Conservation (phyloP, 2,797 vertebrate genomes). For the Artibeus jamaicensis region DNA sequence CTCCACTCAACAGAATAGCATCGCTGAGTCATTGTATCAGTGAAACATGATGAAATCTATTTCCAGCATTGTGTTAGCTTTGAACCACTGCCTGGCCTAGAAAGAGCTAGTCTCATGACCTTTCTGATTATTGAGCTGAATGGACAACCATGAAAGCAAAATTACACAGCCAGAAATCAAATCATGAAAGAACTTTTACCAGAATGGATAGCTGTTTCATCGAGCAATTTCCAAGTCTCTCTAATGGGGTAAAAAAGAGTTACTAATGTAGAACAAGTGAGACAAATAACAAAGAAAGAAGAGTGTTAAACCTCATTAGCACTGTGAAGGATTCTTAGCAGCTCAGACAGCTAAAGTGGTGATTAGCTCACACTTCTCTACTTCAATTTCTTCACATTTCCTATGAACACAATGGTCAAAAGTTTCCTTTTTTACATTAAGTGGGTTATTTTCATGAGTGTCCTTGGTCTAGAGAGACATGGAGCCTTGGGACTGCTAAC, state of each 20-base stretch:
- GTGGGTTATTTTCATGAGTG: slow-evolving; percentile 47
- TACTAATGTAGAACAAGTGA: background rate
- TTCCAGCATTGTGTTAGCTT: background rate
- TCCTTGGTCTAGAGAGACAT: slow-evolving; percentile 9
- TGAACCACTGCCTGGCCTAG: background rate
- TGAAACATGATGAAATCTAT: background rate
- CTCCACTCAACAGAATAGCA: background rate
- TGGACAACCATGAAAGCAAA: slow-evolving; percentile 5
- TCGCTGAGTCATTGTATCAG: background rate
- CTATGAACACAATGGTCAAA: background rate
- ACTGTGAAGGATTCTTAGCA: slow-evolving; percentile 18
- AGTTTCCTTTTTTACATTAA: slow-evolving; percentile 28
- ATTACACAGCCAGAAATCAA: background rate
- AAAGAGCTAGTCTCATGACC: background rate
- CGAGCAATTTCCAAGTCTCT: slow-evolving; percentile 1
- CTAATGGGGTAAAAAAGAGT: background rate
- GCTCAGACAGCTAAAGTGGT: background rate
- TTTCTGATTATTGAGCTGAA: slow-evolving; percentile 7
- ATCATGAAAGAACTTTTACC: background rate
- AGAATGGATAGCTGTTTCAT: background rate
- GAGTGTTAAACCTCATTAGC: slow-evolving; percentile 13
- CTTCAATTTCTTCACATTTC: slow-evolving; percentile 27
- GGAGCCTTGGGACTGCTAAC: background rate
- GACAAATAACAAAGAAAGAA: slow-evolving; percentile 21
- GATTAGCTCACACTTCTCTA: slow-evolving; percentile 23